A percentile compares a stretch with the other conserved stretches of the same genome.
These are phyloP conservation scores for Cryptotermes secundus DNA, from an alignment of 1,140 invertebrate genomes.

Conservation along the genomic window DNA sequence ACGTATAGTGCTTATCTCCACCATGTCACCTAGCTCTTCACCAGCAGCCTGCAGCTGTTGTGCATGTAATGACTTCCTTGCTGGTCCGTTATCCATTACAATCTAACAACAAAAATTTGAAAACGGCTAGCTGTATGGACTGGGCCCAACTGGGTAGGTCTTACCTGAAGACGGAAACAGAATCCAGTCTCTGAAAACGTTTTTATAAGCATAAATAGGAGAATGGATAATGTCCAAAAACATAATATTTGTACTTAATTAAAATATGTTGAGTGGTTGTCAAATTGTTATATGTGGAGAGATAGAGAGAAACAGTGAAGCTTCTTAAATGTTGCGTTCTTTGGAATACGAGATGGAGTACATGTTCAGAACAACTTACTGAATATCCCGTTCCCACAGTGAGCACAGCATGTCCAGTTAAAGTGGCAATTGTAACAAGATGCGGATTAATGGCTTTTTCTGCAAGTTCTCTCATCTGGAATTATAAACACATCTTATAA, in stretches of 20 bases:
- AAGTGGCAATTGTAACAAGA: slow-evolving; percentile 91
- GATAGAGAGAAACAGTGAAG: too few relatives aligned
- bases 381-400: slow-evolving; percentile 77
- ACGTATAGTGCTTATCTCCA: slow-evolving; percentile 87
- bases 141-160: too few relatives aligned
- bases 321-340: too few relatives aligned
- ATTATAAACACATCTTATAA: slow-evolving; percentile 33
- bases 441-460: slow-evolving; percentile 74
- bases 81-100: slow-evolving; percentile 89
- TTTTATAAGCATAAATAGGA: too few relatives aligned
- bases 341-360: too few relatives aligned
- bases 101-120: slow-evolving; percentile 49
- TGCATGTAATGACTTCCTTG: slow-evolving; percentile 61
- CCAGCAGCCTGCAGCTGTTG: slow-evolving; percentile 69
- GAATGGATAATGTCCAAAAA: too few relatives aligned
- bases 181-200: too few relatives aligned
- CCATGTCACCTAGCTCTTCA: slow-evolving; percentile 79
- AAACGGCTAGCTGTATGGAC: too few relatives aligned
- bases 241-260: too few relatives aligned
- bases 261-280: too few relatives aligned
- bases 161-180: too few relatives aligned
- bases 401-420: slow-evolving; percentile 84
- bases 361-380: slow-evolving; percentile 50
- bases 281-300: too few relatives aligned
- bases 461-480: slow-evolving; percentile 67